Evolutionary conservation across 2,797 vertebrate species (phyloP).

Genomic region (Erpetoichthys calabaricus): DNA sequence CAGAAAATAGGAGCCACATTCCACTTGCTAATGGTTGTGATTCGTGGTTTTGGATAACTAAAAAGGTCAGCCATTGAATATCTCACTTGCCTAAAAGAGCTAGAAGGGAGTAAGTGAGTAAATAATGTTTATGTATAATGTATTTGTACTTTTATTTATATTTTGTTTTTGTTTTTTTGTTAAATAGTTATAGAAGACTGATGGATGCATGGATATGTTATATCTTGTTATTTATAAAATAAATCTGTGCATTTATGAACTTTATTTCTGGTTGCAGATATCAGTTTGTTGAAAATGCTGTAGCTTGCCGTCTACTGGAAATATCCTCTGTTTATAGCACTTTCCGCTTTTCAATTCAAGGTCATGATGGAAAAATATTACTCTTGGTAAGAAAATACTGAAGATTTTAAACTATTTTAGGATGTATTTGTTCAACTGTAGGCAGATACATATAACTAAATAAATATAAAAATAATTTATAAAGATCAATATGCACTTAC

Average conservation of each 20-base stretch:
- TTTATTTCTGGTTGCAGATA: slow-evolving; percentile 39
- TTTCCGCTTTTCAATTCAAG: slow-evolving; percentile 77
- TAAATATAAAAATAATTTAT: slow-evolving; percentile 1
- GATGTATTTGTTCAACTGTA: slow-evolving; percentile 14
- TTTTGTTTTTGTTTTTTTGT: too few species aligned
- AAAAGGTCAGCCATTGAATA: too few species aligned
- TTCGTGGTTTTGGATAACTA: too few species aligned
- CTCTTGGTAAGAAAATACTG: slow-evolving; percentile 61
- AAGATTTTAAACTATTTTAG: slow-evolving; percentile 4
- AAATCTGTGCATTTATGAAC: not conserved
- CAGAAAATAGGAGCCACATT: too few species aligned
- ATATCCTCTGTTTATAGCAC: slow-evolving; percentile 66
- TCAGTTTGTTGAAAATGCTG: slow-evolving; percentile 56
- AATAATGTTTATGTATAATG: not conserved
- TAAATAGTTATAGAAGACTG: too few species aligned
- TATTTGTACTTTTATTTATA: not conserved
- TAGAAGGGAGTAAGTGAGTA: too few species aligned
- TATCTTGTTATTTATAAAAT: not conserved
- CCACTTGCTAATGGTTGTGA: too few species aligned
- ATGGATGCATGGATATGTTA: not conserved
- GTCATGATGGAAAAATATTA: slow-evolving; percentile 58
- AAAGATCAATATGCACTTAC: too few species aligned
- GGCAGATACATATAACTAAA: slow-evolving; percentile 22
- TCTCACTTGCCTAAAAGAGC: too few species aligned
- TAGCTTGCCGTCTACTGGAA: slow-evolving; percentile 62